Evolutionary conservation across 1,140 invertebrate genomes (phyloP).

Genomic region (Drosophila bocqueti): DNA sequence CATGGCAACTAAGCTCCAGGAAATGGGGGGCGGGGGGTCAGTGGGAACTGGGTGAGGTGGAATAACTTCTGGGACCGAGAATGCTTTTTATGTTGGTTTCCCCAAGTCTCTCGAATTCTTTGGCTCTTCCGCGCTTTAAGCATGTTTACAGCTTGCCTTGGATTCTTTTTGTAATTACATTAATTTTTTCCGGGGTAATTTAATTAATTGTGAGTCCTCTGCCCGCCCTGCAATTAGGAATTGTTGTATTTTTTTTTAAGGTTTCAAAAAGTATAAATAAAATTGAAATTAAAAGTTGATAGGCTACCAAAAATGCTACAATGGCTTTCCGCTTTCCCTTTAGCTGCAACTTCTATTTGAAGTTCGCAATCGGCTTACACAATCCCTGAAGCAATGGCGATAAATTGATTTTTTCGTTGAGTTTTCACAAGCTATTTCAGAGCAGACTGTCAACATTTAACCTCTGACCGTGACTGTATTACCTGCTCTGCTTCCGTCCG

Average conservation of each 20-base stretch:
- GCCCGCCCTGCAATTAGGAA: not conserved
- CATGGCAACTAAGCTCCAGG: slow-evolving; percentile 38
- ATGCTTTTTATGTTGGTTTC: slow-evolving; percentile 39
- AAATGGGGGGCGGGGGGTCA: slow-evolving; percentile 17
- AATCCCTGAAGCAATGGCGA: slow-evolving; percentile 27
- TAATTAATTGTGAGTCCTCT: slow-evolving; percentile 7
- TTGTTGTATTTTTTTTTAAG: not conserved
- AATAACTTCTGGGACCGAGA: slow-evolving; percentile 33
- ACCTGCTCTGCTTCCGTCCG: slow-evolving; percentile 33
- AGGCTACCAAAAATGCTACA: too few species aligned
- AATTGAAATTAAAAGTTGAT: not conserved
- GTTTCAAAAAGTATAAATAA: not conserved
- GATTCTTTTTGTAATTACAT: slow-evolving; percentile 18
- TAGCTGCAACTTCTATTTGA: not conserved
- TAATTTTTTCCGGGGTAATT: not conserved
- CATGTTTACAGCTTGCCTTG: slow-evolving; percentile 5
- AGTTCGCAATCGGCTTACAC: slow-evolving; percentile 7
- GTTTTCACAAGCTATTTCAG: slow-evolving; percentile 11
- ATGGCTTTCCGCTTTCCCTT: not conserved
- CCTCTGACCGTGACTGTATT: slow-evolving; percentile 35
- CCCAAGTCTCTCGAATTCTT: slow-evolving; percentile 16
- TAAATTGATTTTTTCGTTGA: slow-evolving; percentile 65
- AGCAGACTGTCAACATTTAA: slow-evolving; percentile 58
- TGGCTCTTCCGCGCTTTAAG: slow-evolving; percentile 14
- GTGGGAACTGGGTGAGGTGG: slow-evolving; percentile 28